Evolutionary conservation across 1,140 invertebrate genomes (phyloP), one percentile per base, ranked within the genome.

Genomic region (Drosophila kohkoa): DNA sequence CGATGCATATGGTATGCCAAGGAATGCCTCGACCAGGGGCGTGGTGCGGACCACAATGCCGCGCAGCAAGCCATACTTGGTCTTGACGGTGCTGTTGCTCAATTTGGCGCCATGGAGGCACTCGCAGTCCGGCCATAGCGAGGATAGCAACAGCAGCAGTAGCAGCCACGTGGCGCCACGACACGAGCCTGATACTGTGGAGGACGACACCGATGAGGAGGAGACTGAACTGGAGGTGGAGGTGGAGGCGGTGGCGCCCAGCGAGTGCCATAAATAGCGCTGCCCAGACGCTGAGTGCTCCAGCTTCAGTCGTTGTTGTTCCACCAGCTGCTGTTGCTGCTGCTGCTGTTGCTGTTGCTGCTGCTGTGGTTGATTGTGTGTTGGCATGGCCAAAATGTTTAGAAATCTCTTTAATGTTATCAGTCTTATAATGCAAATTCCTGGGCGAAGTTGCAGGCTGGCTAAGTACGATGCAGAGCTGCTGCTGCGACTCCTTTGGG

Each of bases 1-100:
- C 58, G 94, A 94, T 64, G 94, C 98, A 94, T 99, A 99, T 1
- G 98, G 98, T 67, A 99, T 96, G 41, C 98, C 98, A 71, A 98
- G 95, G 92, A 98, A 99, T n/a, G 97, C 97, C 93, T 99, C 98
- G 41, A 99, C 97, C 28, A 96, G 95, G 28, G 95, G 96, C 83
- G 96, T 94, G 63, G 95, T 94, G 83, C 96, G 95, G 35, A 97
- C 95, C 59, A 98, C 95, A 86, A 97, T 95, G 32, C 98, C 98
- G 8, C 97, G 94, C 72, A 98, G 93, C 28, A 95, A 95, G 20
- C 97, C 98, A 94, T 98, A 98, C 90, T 97, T 97, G 54, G 97
- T 98, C 73, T 95, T 94, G 30, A 98, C 96, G 32, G 97, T 95
- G 68, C 97, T 94, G 51, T 96, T 95, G 93, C 96, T 96, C 89